These are phyloP conservation scores for Oxyura jamaicensis DNA, from an alignment of 2,113 vertebrate genomes.

Conservation along the genomic window DNA sequence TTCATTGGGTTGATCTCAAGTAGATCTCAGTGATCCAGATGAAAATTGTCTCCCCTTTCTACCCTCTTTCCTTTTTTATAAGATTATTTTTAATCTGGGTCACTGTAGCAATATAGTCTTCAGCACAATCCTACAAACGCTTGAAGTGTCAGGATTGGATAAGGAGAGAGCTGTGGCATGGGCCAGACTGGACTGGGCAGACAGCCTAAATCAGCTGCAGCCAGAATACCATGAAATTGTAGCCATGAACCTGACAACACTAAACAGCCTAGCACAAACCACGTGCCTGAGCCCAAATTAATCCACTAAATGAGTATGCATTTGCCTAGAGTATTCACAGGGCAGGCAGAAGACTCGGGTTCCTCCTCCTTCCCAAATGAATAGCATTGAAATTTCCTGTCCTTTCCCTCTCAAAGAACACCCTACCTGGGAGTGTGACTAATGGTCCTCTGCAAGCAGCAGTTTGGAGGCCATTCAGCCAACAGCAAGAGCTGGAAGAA, in stretches of 20 bases:
- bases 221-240: background rate
- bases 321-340: background rate
- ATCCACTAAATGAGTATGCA: background rate
- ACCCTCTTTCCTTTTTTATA: background rate
- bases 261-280: background rate
- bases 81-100: background rate
- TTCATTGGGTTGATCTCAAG: background rate
- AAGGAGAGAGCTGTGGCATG: background rate
- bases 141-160: background rate
- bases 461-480: background rate
- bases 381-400: background rate
- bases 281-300: background rate
- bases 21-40: background rate
- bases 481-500: background rate
- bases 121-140: background rate
- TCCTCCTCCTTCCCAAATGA: background rate
- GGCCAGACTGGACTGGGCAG: background rate
- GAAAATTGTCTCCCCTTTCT: background rate
- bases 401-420: background rate
- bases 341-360: background rate
- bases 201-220: background rate
- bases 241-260: accelerated
- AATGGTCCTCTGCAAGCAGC: background rate
- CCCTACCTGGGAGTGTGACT: background rate
- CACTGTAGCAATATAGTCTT: background rate